Evolutionary conservation across 2,113 vertebrate species (phyloP).

Genomic region (Morphnarchus princeps): DNA sequence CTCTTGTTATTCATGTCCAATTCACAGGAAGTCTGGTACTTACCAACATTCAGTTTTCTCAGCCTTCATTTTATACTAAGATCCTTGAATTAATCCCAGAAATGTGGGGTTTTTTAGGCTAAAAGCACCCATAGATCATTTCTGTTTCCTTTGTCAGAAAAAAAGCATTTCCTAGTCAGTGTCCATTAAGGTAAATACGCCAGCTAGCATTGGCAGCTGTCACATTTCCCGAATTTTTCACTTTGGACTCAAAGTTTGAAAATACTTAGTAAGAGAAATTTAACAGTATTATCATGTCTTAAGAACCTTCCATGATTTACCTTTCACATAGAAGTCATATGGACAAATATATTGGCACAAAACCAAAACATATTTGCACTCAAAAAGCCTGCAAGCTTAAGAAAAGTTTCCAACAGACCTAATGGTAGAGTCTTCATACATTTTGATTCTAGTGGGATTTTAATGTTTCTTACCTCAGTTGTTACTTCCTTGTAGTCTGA

Average conservation of each 20-base stretch:
- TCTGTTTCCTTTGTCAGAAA: neutral
- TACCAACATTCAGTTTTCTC: neutral
- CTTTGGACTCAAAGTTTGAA: neutral
- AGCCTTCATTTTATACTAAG: neutral
- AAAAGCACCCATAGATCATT: neutral
- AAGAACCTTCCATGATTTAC: neutral
- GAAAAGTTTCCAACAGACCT: neutral
- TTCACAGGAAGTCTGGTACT: neutral
- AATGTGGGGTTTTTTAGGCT: neutral
- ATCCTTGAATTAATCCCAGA: neutral
- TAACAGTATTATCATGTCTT: neutral
- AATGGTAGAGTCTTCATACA: accelerated
- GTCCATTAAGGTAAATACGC: neutral
- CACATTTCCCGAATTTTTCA: neutral
- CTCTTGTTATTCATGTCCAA: neutral
- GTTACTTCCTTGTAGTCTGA: neutral
- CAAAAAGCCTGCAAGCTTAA: neutral
- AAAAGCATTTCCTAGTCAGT: neutral
- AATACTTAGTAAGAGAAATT: neutral
- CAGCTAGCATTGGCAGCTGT: neutral
- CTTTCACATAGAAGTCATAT: neutral
- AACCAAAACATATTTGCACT: accelerated
- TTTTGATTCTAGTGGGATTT: neutral
- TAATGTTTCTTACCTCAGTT: neutral
- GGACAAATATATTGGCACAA: neutral